phyloP scores from a whole-genome alignment of 2,888 invertebrate species.

The Pediacus dermestoides region DNA sequence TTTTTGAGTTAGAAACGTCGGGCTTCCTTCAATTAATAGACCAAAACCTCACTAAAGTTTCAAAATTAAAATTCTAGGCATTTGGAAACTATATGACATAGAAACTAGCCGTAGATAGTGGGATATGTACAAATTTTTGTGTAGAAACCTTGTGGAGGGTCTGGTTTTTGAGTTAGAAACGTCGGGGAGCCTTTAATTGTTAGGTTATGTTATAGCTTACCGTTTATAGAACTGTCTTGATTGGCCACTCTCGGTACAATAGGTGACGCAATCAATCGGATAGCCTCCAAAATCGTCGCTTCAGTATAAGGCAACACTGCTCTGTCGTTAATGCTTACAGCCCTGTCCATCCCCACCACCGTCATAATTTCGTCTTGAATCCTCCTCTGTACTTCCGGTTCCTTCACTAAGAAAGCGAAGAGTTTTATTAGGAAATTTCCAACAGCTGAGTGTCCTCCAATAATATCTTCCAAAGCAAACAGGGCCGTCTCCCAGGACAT shows the following conservation, averaged over 20 bases:
- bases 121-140: no score
- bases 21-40: no score
- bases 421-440: constrained; percentile 60
- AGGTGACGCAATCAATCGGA: constrained; percentile 62
- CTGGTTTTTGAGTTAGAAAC: no score
- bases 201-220: no score
- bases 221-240: constrained; percentile 58
- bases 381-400: constrained; percentile 53
- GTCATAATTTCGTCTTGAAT: constrained; percentile 56
- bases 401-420: constrained; percentile 55
- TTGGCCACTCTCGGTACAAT: constrained; percentile 67
- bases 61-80: no score
- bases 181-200: no score
- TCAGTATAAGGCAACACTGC: constrained; percentile 58
- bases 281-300: constrained; percentile 59
- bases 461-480: constrained; percentile 51
- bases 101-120: no score
- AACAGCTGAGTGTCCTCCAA: constrained; percentile 62
- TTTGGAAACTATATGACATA: no score
- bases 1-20: no score
- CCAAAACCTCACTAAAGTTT: no score
- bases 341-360: constrained; percentile 37
- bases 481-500: constrained; percentile 55
- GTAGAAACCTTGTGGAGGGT: no score
- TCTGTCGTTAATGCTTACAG: constrained; percentile 48